A percentile compares a stretch with the other conserved stretches of the same genome.
These are phyloP conservation scores for Leucoptera coffeella DNA, from an alignment of 2,888 invertebrate genomes.

Conservation along the genomic window DNA sequence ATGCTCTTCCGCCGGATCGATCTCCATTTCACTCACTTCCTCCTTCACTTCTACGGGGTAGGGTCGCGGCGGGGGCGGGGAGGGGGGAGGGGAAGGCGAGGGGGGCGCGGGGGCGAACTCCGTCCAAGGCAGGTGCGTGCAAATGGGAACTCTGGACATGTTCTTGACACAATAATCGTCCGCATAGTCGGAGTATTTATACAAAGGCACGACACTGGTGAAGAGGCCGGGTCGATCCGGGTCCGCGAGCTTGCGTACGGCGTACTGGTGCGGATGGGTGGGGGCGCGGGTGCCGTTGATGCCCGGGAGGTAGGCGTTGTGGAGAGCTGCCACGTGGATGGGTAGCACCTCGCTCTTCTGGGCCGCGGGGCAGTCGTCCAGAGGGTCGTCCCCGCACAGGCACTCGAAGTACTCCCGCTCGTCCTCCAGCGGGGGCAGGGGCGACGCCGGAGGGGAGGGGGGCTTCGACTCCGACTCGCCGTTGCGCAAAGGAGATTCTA, in stretches of 20 bases:
- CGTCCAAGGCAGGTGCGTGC: constrained; percentile 24
- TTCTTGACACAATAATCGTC: constrained; percentile 41
- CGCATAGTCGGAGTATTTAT: constrained; percentile 43
- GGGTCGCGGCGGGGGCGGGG: constrained; percentile 24
- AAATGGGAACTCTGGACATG: constrained; percentile 23
- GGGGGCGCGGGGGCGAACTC: constrained; percentile 34
- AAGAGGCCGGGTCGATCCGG: constrained; percentile 24
- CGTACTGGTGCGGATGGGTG: constrained; percentile 23
- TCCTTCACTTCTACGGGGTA: constrained; percentile 26
- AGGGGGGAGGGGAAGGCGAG: constrained; percentile 21
- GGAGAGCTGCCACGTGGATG: constrained; percentile 46
- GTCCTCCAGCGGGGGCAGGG: constrained; percentile 21
- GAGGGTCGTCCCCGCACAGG: constrained; percentile 18
- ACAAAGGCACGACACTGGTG: constrained; percentile 32
- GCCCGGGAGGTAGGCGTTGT: constrained; percentile 48
- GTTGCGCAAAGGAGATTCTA: constrained; percentile 33
- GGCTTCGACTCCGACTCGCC: constrained; percentile 12
- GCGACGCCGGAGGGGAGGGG: constrained; percentile 7
- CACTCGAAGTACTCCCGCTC: constrained; percentile 19
- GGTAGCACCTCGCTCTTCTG: constrained; percentile 26
- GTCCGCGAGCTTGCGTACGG: constrained; percentile 22
- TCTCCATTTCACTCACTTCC: constrained; percentile 8
- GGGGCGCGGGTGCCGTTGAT: constrained; percentile 56
- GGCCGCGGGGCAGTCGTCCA: constrained; percentile 29
- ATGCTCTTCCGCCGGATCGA: no score